Evolutionary conservation across 2,888 invertebrate species (phyloP), one percentile per base, ranked within the genome.

Genomic region (Uropetala carovei): DNA sequence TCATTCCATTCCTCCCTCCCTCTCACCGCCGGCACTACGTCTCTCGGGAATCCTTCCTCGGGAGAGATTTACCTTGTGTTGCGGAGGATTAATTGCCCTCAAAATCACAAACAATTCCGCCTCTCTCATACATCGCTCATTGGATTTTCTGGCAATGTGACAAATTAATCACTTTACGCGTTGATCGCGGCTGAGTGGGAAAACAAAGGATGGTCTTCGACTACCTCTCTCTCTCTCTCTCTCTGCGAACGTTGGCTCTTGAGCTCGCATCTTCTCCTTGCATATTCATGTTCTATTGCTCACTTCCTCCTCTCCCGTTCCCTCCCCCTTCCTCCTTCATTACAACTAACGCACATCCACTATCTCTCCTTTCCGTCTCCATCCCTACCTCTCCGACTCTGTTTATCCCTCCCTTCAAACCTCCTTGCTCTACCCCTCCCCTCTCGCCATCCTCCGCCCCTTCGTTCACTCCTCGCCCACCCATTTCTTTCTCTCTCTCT

Each of bases 121-220:
- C 85, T 59, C 27, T 22, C 86, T 30, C 86, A 30, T 89, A 43
- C 89, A 89, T 68, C 64, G 89, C 89, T 89, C 89, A 89, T 89
- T 89, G 43, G 89, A 89, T 89, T 89, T 64, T 43, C 89, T 43
- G 89, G 56, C 64, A 89, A 89, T 89, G 89, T 89, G 89, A 89
- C 89, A 56, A 89, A 89, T 89, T 68, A 89, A 89, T 89, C 89
- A 64, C 89, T 89, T 89, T 89, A 89, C 64, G 89, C 89, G 43
- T 68, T 89, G 59, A 89, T 68, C 64, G 64, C 60, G 60, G 13
- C 56, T 56, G 57, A 13, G 43, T 43, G 13, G 86, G 58, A 18
- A 64, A 56, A 89, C 89, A 89, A 22, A 89, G 64, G 60, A 18
- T 57, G 43, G 43, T 43, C 43, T 43, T 5, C 43, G 1, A 27